Conservation (phyloP, 2,797 vertebrate genomes). For the Aulostomus chinensis region DNA sequence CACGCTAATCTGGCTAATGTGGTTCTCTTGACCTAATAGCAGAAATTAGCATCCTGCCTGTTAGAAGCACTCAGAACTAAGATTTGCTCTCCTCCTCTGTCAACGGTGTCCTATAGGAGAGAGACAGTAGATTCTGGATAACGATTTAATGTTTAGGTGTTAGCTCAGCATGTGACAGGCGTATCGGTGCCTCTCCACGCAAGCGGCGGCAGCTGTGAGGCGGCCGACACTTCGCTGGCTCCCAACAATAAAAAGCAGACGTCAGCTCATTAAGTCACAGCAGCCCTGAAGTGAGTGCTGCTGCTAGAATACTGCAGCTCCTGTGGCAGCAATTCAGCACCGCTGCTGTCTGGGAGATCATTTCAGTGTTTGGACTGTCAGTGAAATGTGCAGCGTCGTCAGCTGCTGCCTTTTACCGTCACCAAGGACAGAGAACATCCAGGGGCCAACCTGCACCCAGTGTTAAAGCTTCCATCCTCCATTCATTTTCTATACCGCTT, state of each 20-base stretch:
- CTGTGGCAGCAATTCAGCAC: slow-evolving; percentile 19
- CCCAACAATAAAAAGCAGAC: slow-evolving; percentile 13
- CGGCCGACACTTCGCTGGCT: slow-evolving; percentile 9
- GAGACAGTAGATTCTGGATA: not conserved
- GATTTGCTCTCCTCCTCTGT: slow-evolving; percentile 6
- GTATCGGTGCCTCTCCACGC: not conserved
- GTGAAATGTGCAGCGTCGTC: slow-evolving; percentile 4
- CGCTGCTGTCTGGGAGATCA: slow-evolving; percentile 11
- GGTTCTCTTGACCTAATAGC: too few relatives aligned
- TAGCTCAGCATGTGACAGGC: slow-evolving; percentile 17
- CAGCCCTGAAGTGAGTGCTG: slow-evolving; percentile 9
- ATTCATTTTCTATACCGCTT: too few relatives aligned
- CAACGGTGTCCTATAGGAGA: slow-evolving; percentile 12
- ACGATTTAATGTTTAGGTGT: slow-evolving; percentile 9
- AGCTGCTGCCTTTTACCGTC: slow-evolving; percentile 3
- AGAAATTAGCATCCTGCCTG: too few relatives aligned
- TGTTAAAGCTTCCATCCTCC: too few relatives aligned
- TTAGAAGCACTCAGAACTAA: too few relatives aligned
- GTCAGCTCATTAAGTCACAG: slow-evolving; percentile 47
- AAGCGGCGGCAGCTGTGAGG: not conserved
- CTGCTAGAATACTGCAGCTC: slow-evolving; percentile 22
- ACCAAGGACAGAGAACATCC: slow-evolving; percentile 9
- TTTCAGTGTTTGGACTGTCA: slow-evolving; percentile 26
- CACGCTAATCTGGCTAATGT: not conserved
- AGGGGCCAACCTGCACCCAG: too few relatives aligned